These are phyloP conservation scores for Verasper variegatus DNA, from an alignment of 2,113 vertebrate genomes.

Conservation along the genomic window DNA sequence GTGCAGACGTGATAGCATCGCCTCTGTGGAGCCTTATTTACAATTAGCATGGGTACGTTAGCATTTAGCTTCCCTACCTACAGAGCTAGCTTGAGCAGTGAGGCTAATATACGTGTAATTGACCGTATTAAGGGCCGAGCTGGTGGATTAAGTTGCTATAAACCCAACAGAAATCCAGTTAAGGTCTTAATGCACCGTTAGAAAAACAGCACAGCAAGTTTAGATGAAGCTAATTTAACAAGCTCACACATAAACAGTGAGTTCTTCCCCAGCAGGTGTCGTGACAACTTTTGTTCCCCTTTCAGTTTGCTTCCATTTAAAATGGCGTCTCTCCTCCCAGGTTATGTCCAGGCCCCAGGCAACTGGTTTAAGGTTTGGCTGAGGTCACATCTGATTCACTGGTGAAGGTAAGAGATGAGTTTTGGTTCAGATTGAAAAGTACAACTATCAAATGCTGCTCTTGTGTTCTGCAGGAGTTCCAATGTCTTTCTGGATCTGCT, in stretches of 20 bases:
- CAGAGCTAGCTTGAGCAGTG: not conserved
- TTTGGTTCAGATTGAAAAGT: not conserved
- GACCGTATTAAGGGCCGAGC: not conserved
- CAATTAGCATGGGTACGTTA: not conserved
- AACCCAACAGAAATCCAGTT: too few relatives aligned
- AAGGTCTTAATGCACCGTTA: not conserved
- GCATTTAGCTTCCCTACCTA: not conserved
- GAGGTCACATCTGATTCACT: not conserved
- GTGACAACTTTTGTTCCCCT: too few relatives aligned
- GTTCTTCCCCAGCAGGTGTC: too few relatives aligned
- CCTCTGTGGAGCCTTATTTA: not conserved
- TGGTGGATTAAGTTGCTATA: not conserved
- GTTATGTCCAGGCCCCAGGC: not conserved
- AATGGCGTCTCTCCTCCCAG: too few relatives aligned
- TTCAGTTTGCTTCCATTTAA: too few relatives aligned
- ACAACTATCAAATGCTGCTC: not conserved
- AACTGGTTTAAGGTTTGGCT: not conserved
- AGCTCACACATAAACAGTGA: too few relatives aligned
- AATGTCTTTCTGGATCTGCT: conserved; percentile 86
- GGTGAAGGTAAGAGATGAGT: not conserved
- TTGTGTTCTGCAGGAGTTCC: conserved; percentile 36
- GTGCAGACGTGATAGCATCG: not conserved
- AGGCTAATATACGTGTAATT: not conserved
- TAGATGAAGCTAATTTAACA: too few relatives aligned
- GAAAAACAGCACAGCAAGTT: too few relatives aligned